Conservation (phyloP, 1,140 invertebrate species). For the Dendroctonus valens region DNA sequence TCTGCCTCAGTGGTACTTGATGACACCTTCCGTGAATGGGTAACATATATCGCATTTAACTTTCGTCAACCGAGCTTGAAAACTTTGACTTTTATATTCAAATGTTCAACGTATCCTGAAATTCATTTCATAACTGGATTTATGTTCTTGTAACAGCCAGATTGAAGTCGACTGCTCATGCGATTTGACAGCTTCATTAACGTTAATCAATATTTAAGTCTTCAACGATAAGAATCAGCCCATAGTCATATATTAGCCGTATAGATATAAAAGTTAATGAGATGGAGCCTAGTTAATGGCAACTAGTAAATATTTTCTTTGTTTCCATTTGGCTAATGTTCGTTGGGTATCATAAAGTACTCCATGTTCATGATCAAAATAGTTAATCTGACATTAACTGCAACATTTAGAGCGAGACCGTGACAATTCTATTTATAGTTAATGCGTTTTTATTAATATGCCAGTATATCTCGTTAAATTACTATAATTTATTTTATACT, state of each 20-base stretch:
- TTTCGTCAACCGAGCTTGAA: slow-evolving; percentile 22
- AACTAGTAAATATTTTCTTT: slow-evolving; percentile 6
- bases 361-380: background rate
- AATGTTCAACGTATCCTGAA: background rate
- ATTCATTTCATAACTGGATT: no score
- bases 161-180: no score
- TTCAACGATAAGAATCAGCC: no score
- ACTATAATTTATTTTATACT: no score
- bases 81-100: slow-evolving; percentile 10
- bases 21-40: slow-evolving; percentile 34
- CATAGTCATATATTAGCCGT: no score
- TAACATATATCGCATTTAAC: slow-evolving; percentile 37
- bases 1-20: slow-evolving; percentile 38
- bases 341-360: background rate
- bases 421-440: no score
- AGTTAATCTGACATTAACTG: slow-evolving; percentile 5
- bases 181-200: no score
- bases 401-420: background rate
- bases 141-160: no score
- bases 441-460: no score
- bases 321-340: background rate
- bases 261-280: slow-evolving; percentile 2
- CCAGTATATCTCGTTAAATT: no score
- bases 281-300: background rate
- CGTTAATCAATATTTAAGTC: no score